Conservation (phyloP, 2,888 invertebrate species). For the Rhaphigaster nebulosa region DNA sequence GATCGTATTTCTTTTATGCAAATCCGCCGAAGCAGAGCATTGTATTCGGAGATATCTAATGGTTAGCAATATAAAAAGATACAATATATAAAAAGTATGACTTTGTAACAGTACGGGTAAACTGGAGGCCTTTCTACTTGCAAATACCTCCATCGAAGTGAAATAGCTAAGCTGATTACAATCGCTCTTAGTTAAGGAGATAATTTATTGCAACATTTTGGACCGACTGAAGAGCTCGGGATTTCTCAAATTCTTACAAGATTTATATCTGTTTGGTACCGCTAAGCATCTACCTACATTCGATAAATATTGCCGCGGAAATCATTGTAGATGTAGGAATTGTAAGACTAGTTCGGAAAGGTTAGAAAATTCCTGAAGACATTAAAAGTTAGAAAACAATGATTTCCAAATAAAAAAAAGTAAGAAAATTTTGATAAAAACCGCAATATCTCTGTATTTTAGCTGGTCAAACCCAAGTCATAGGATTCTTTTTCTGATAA, state of each 20-base stretch:
- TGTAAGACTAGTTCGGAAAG: background rate
- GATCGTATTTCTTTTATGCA: conserved; percentile 31
- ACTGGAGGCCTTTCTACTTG: background rate
- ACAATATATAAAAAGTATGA: background rate
- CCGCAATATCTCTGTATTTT: too few relatives aligned
- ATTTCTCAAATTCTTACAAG: background rate
- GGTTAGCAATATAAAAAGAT: background rate
- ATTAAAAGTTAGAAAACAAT: too few relatives aligned
- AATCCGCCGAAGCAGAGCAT: background rate
- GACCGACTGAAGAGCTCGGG: background rate
- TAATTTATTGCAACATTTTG: background rate
- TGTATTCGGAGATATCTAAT: conserved; percentile 15
- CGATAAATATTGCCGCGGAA: background rate
- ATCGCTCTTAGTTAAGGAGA: background rate
- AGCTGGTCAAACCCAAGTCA: too few relatives aligned
- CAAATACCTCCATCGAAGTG: background rate
- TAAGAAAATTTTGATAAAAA: too few relatives aligned
- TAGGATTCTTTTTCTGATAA: too few relatives aligned
- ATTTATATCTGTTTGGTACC: background rate
- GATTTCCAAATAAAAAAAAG: too few relatives aligned
- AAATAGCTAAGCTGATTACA: background rate
- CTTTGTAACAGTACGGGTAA: background rate
- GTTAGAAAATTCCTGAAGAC: background rate
- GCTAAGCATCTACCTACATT: background rate
- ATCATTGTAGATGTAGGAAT: background rate